Conservation (phyloP, 1,140 invertebrate species). For the Bombus impatiens region DNA sequence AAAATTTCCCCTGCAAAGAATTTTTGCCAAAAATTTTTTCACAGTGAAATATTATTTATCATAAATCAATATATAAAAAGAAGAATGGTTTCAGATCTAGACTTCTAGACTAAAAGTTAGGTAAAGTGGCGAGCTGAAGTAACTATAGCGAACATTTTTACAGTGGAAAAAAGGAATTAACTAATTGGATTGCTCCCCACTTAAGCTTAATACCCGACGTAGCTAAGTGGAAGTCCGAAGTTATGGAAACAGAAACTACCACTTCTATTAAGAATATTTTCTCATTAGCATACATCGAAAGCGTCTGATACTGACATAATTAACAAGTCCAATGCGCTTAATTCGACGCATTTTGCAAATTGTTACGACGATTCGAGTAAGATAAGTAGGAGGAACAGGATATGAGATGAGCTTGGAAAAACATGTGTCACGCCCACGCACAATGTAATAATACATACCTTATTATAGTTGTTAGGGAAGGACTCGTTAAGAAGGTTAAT, state of each 20-base stretch:
- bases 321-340: conserved; percentile 9
- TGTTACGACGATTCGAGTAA: conserved; percentile 11
- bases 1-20: not conserved
- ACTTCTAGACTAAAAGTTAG: too few relatives aligned
- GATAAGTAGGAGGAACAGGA: not conserved
- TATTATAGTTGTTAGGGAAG: conserved; percentile 51
- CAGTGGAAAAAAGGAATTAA: not conserved
- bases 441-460: conserved; percentile 28
- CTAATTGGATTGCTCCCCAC: conserved; percentile 12
- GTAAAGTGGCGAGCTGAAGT: not conserved
- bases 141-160: not conserved
- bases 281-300: not conserved
- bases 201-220: not conserved
- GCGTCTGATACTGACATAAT: not conserved
- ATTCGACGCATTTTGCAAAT: not conserved
- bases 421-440: conserved; percentile 35
- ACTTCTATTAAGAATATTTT: not conserved
- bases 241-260: not conserved
- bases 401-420: not conserved
- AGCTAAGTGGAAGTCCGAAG: not conserved
- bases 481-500: conserved; percentile 51
- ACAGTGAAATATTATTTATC: too few relatives aligned
- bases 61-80: not conserved
- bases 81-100: not conserved
- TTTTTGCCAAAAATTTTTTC: not conserved